phyloP scores from a whole-genome alignment of 2,113 vertebrate species.

The Taxidea taxus region DNA sequence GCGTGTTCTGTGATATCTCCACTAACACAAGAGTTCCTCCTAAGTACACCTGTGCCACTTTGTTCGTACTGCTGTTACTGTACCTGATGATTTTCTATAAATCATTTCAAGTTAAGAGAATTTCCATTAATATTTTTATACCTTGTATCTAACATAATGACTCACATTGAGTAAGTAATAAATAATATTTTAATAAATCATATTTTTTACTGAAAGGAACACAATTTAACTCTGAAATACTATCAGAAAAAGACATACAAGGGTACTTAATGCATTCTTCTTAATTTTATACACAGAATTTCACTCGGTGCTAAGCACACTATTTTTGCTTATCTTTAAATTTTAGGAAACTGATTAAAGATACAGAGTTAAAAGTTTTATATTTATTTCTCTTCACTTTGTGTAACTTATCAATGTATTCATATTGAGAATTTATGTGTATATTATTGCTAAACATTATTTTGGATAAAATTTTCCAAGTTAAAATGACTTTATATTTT shows the following conservation, averaged over 20 bases:
- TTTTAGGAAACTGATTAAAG: background rate
- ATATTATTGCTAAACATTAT: background rate
- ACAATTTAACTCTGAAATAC: background rate
- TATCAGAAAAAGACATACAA: background rate
- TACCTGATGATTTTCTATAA: background rate
- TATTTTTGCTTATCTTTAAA: background rate
- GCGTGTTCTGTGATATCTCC: no score
- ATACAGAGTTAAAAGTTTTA: background rate
- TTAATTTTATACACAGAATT: background rate
- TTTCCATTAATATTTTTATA: background rate
- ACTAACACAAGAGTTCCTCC: background rate
- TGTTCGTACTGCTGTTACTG: background rate
- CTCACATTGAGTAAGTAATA: background rate
- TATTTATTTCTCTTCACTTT: background rate
- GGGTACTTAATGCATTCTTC: background rate
- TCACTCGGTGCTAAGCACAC: background rate
- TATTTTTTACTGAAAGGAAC: background rate
- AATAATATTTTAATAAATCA: background rate
- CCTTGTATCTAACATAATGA: background rate
- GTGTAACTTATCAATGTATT: background rate
- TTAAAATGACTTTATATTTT: background rate
- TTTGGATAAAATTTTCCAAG: background rate
- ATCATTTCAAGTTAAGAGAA: background rate
- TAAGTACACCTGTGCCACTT: background rate
- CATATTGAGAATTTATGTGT: background rate